phyloP scores from a whole-genome alignment of 92 coral and sea anemone genomes.

The Epizoanthus ramosus region DNA sequence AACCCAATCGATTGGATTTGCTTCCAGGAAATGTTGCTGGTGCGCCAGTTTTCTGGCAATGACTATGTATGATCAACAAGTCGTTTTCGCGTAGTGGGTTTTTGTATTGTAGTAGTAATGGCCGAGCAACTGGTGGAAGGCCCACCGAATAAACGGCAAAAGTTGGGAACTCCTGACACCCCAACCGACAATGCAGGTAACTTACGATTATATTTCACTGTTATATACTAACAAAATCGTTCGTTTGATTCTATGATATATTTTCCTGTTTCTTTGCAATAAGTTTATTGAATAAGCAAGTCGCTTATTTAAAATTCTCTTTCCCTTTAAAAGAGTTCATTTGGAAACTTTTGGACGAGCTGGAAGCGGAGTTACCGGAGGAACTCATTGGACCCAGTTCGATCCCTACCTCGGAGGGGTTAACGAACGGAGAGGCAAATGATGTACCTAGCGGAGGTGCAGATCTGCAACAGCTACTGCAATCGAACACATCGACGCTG shows the following conservation, averaged over 20 bases:
- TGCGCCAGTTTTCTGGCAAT: constrained; percentile 87
- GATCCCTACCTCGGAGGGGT: constrained; percentile 70
- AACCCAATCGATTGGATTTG: constrained; percentile 80
- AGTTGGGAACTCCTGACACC: constrained; percentile 96
- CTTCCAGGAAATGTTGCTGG: constrained; percentile 85
- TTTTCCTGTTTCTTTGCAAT: constrained; percentile 55
- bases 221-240: constrained; percentile 3
- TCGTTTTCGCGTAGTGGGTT: constrained; percentile 99
- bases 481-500: constrained; percentile 92
- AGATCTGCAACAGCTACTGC: constrained; percentile 97
- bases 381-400: constrained; percentile 87
- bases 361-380: constrained; percentile 92
- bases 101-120: constrained; percentile 99
- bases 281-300: no score
- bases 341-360: constrained; percentile 90
- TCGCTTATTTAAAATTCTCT: constrained; percentile 65
- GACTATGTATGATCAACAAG: constrained; percentile 99
- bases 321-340: constrained; percentile 87
- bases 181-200: constrained; percentile 99
- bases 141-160: constrained; percentile 99
- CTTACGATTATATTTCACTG: constrained; percentile 36
- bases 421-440: constrained; percentile 93
- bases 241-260: constrained; percentile 48
- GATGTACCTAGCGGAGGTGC: constrained; percentile 80
- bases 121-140: constrained; percentile 99